These are phyloP conservation scores for Contarinia nasturtii DNA, from an alignment of 1,140 invertebrate species.

Conservation along the genomic window DNA sequence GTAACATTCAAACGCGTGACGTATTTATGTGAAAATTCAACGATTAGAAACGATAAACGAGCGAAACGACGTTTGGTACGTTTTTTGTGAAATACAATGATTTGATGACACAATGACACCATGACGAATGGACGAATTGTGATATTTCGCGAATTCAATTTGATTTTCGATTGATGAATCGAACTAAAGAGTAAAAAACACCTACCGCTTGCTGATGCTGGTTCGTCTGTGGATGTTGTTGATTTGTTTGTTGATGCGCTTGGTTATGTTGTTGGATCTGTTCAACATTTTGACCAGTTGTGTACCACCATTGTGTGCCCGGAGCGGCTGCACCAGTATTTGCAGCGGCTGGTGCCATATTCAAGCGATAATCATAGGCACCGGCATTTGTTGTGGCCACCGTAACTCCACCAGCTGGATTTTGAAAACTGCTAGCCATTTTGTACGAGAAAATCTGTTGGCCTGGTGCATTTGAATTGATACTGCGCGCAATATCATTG, in stretches of 20 bases:
- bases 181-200: too few relatives aligned
- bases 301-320: constrained; percentile 47
- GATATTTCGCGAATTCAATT: too few relatives aligned
- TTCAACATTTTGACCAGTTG: constrained; percentile 29
- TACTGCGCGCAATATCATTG: constrained; percentile 30
- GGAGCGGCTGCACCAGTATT: constrained; percentile 31
- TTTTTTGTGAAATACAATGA: too few relatives aligned
- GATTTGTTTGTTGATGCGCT: constrained; percentile 25
- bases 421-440: constrained; percentile 62
- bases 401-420: constrained; percentile 30
- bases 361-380: constrained; percentile 40
- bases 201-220: background rate
- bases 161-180: too few relatives aligned
- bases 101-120: too few relatives aligned
- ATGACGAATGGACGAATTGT: too few relatives aligned
- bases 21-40: too few relatives aligned
- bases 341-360: constrained; percentile 23
- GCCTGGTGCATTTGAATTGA: constrained; percentile 34
- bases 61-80: too few relatives aligned
- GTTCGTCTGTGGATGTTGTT: constrained; percentile 10
- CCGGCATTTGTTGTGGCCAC: constrained; percentile 28
- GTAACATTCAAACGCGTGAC: too few relatives aligned
- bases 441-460: constrained; percentile 67
- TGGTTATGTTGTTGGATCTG: constrained; percentile 27
- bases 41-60: too few relatives aligned